Conservation (phyloP, 30 jellyfish, hydroid and myxozoan genomes). For the Aurelia coerulea region DNA sequence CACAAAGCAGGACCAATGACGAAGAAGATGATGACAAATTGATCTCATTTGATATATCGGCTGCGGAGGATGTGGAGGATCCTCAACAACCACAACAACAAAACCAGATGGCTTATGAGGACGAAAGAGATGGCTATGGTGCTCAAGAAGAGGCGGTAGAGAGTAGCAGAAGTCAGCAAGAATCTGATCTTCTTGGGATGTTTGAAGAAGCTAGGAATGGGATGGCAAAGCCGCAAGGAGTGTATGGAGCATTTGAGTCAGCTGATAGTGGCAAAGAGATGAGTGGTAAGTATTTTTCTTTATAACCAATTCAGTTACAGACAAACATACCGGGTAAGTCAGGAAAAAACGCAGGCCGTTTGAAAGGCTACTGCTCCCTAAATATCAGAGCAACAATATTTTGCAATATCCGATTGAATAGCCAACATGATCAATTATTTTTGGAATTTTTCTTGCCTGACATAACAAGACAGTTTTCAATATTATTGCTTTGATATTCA, state of each 20-base stretch:
- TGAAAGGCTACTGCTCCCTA: too few relatives aligned
- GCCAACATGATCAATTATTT: too few relatives aligned
- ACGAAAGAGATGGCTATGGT: not conserved
- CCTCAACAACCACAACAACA: not conserved
- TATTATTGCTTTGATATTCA: too few relatives aligned
- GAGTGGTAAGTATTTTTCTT: slow-evolving; percentile 25
- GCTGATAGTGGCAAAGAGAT: slow-evolving; percentile 57
- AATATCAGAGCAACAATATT: too few relatives aligned
- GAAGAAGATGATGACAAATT: slow-evolving; percentile 87
- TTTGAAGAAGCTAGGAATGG: slow-evolving; percentile 51
- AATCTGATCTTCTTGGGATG: slow-evolving; percentile 67
- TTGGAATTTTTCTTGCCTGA: too few relatives aligned
- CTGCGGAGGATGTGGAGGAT: slow-evolving; percentile 50
- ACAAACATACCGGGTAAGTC: too few relatives aligned
- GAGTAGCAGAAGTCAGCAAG: not conserved
- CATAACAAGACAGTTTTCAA: too few relatives aligned
- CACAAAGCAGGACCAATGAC: not conserved
- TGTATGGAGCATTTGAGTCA: slow-evolving; percentile 83
- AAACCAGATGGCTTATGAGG: not conserved
- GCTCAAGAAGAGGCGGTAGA: not conserved
- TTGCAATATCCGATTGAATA: too few relatives aligned
- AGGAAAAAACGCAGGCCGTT: too few relatives aligned
- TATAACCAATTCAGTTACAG: not conserved
- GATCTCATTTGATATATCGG: slow-evolving; percentile 87
- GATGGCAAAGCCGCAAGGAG: slow-evolving; percentile 36